These are phyloP conservation scores for Accipiter virgatus DNA, from an alignment of 2,113 vertebrate species.

Conservation along the genomic window DNA sequence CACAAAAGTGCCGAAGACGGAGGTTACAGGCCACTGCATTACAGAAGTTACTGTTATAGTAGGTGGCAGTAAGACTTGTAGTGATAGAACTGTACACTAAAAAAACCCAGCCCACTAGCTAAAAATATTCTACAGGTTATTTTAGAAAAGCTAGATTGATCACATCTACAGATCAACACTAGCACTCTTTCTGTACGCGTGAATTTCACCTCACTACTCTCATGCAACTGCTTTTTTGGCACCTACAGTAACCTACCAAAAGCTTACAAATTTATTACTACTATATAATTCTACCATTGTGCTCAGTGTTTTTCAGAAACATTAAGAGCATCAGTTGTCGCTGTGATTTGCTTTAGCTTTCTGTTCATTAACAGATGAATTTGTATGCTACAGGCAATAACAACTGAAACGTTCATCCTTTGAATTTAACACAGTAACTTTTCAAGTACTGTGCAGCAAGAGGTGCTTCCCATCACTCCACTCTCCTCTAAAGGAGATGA, in stretches of 20 bases:
- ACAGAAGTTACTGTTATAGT: background rate
- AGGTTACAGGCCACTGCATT: background rate
- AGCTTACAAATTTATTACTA: background rate
- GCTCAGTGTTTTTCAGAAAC: background rate
- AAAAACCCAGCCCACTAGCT: background rate
- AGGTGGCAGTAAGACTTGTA: too few relatives aligned
- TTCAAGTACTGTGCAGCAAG: background rate
- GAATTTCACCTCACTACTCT: background rate
- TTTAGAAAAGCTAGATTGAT: background rate
- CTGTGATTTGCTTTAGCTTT: background rate
- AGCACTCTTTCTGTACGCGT: fast-evolving
- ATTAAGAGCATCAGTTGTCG: background rate
- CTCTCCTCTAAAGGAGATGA: background rate
- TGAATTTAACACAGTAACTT: background rate
- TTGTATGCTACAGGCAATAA: background rate
- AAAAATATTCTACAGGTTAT: background rate
- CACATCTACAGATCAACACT: background rate
- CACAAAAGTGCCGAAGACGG: background rate
- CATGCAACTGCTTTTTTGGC: background rate
- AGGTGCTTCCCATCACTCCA: background rate
- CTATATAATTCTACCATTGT: background rate
- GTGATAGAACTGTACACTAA: fast-evolving
- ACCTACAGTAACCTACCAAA: background rate
- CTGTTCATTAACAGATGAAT: background rate
- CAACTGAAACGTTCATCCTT: background rate